A percentile compares a stretch with the other conserved stretches of the same genome.
These are phyloP conservation scores for Thyatira batis DNA, from an alignment of 2,888 invertebrate genomes.

Conservation along the genomic window DNA sequence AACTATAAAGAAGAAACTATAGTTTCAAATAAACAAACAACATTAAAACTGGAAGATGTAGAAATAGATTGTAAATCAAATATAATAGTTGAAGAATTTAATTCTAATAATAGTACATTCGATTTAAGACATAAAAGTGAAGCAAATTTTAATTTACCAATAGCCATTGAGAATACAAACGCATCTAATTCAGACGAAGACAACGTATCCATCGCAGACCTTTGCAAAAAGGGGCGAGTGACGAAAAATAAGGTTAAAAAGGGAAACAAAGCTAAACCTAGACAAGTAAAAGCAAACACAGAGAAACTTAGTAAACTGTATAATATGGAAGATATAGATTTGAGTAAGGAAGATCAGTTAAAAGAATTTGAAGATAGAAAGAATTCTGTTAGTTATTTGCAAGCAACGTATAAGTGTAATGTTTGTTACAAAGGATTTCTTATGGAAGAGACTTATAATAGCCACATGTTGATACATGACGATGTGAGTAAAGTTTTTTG, in stretches of 20 bases:
- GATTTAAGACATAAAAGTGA: not conserved
- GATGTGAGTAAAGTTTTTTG: constrained; percentile 2
- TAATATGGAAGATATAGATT: constrained; percentile 1
- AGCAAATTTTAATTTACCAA: not conserved
- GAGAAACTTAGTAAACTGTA: not conserved
- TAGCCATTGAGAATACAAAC: not conserved
- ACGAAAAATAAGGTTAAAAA: not conserved
- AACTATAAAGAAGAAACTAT: not conserved
- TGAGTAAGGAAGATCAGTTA: constrained; percentile 4
- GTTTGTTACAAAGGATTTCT: constrained; percentile 7
- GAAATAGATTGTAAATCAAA: not conserved
- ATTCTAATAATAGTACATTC: not conserved
- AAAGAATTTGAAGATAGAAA: constrained; percentile 4
- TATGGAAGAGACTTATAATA: not conserved
- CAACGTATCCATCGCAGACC: not conserved
- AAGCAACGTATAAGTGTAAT: constrained; percentile 4
- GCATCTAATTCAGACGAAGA: not conserved
- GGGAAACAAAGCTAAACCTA: too few relatives aligned
- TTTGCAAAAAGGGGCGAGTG: not conserved
- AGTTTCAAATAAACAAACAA: not conserved
- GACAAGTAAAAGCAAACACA: not conserved
- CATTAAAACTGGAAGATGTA: not conserved
- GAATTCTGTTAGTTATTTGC: constrained; percentile 2
- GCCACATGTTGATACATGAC: constrained; percentile 3
- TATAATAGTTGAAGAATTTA: not conserved